Conservation (phyloP, 2,797 vertebrate species). For the Carcharodon carcharias region DNA sequence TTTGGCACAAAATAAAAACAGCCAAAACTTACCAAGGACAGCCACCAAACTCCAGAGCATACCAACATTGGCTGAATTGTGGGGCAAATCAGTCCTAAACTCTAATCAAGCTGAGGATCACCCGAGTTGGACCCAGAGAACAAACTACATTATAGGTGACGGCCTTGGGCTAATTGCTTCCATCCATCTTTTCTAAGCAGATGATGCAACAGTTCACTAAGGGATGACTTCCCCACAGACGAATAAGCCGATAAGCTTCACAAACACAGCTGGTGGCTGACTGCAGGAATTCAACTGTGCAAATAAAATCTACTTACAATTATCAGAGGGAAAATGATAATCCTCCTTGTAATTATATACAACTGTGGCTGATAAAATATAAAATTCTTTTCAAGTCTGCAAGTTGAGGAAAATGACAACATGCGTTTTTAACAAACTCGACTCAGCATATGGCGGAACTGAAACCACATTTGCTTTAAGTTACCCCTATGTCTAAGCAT, state of each 20-base stretch:
- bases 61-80: not conserved
- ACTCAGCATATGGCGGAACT: not conserved
- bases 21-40: not conserved
- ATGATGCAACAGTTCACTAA: conserved; percentile 3
- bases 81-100: not conserved
- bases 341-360: not conserved
- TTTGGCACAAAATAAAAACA: too few species aligned
- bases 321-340: conserved; percentile 12
- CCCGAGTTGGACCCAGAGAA: not conserved
- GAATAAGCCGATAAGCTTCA: conserved; percentile 23
- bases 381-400: not conserved
- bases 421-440: not conserved
- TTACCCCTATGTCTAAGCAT: not conserved
- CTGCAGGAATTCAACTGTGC: conserved; percentile 15
- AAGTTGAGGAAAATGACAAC: not conserved
- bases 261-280: conserved; percentile 30
- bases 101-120: not conserved
- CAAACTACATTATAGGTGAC: conserved; percentile 39
- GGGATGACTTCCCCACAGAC: not conserved
- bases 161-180: conserved; percentile 48
- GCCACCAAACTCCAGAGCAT: not conserved
- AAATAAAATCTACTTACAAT: conserved; percentile 13
- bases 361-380: not conserved
- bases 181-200: conserved; percentile 44
- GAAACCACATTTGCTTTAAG: not conserved